These are phyloP conservation scores for Limnephilus lunatus DNA, from an alignment of 2,888 invertebrate species.

Conservation along the genomic window DNA sequence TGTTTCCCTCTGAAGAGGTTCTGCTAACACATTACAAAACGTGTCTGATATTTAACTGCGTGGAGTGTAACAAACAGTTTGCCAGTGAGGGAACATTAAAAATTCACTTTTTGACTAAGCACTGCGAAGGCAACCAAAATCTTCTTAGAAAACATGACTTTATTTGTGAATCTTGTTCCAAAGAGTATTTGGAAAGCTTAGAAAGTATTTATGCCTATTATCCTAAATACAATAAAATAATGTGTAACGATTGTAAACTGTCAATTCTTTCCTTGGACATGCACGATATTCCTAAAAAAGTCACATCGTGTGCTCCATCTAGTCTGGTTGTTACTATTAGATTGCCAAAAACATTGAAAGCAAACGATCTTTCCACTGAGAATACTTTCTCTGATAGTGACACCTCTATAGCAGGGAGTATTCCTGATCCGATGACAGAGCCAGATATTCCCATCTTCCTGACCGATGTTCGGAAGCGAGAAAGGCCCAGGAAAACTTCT, in stretches of 20 bases:
- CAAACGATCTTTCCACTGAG: not conserved
- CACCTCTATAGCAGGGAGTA: not conserved
- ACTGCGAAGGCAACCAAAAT: not conserved
- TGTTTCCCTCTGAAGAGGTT: not conserved
- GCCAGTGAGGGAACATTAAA: constrained; percentile 38
- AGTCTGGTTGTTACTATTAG: not conserved
- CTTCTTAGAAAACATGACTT: constrained; percentile 45
- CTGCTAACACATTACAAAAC: not conserved
- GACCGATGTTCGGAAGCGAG: not conserved
- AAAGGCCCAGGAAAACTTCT: not conserved
- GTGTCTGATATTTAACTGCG: not conserved
- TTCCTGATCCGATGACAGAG: not conserved
- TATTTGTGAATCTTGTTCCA: constrained; percentile 38
- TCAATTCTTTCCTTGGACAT: not conserved
- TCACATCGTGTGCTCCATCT: not conserved
- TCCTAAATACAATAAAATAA: constrained; percentile 9
- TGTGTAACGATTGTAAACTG: constrained; percentile 7
- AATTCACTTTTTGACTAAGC: constrained; percentile 34
- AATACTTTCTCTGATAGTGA: not conserved
- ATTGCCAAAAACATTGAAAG: not conserved
- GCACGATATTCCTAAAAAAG: not conserved
- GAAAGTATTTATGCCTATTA: not conserved
- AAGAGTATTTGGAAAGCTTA: constrained; percentile 12
- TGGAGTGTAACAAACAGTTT: constrained; percentile 25
- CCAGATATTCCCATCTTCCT: not conserved